These are phyloP conservation scores for Drepana arcuata DNA, from an alignment of 1,140 invertebrate genomes.

Conservation along the genomic window DNA sequence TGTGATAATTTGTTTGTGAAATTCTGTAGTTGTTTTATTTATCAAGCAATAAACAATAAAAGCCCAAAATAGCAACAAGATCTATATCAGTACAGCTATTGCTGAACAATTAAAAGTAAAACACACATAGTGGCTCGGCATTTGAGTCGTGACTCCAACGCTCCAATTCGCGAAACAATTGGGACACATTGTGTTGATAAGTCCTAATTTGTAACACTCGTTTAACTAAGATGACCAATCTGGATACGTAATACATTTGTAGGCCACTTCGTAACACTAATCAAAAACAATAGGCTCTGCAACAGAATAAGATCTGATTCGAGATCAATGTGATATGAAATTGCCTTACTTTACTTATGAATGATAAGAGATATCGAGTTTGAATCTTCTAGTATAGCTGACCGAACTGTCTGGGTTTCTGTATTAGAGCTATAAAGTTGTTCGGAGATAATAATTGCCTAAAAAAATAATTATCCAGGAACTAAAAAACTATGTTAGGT, in stretches of 20 bases:
- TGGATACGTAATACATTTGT: slow-evolving; percentile 22
- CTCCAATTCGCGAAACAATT: too few species aligned
- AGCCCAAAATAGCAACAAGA: too few species aligned
- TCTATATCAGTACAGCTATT: too few species aligned
- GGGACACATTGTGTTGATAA: slow-evolving; percentile 12
- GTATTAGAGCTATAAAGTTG: too few species aligned
- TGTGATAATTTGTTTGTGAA: too few species aligned
- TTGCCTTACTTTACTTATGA: slow-evolving; percentile 7
- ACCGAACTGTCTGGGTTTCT: too few species aligned
- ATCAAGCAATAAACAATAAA: too few species aligned
- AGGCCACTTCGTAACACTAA: slow-evolving; percentile 21
- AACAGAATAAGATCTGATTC: slow-evolving; percentile 13
- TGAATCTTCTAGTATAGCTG: too few species aligned
- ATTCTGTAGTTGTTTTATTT: too few species aligned
- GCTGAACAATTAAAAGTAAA: too few species aligned
- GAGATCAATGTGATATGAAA: slow-evolving; percentile 17
- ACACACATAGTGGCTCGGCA: too few species aligned
- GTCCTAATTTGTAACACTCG: slow-evolving; percentile 19
- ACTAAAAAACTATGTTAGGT: background rate
- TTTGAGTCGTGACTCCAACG: too few species aligned
- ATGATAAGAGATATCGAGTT: slow-evolving; percentile 4
- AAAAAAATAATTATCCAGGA: background rate
- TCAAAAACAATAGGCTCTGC: slow-evolving; percentile 27
- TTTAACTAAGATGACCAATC: slow-evolving; percentile 22
- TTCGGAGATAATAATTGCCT: background rate